A percentile compares a stretch with the other conserved stretches of the same genome.
phyloP scores from a whole-genome alignment of 2,113 vertebrate species.

The Seriola aureovittata region DNA sequence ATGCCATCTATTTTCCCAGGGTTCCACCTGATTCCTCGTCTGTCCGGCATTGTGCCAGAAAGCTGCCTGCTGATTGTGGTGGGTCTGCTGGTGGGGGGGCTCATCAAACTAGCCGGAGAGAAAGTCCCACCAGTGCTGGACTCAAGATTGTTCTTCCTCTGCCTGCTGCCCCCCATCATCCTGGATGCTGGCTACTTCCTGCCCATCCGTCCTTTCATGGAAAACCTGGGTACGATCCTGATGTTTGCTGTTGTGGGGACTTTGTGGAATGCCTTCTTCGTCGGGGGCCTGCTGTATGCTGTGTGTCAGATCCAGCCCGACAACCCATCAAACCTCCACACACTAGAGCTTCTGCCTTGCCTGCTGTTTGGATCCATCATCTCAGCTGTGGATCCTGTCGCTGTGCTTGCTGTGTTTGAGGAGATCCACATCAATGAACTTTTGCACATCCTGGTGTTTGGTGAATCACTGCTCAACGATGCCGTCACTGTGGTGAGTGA shows the following conservation, averaged over 20 bases:
- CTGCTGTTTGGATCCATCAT: slow-evolving; percentile 96
- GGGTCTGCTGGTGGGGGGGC: slow-evolving; percentile 93
- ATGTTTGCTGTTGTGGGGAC: slow-evolving; percentile 98
- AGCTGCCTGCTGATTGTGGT: slow-evolving; percentile 97
- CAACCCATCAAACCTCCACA: slow-evolving; percentile 62
- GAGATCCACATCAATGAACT: slow-evolving; percentile 99
- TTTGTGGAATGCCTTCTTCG: slow-evolving; percentile 96
- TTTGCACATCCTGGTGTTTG: slow-evolving; percentile 97
- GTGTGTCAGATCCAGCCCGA: slow-evolving; percentile 89
- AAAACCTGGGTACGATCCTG: slow-evolving; percentile 98
- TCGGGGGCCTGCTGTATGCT: slow-evolving; percentile 90
- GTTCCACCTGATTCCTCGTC: slow-evolving; percentile 93
- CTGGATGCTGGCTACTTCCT: slow-evolving; percentile 98
- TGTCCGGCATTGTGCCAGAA: slow-evolving; percentile 94
- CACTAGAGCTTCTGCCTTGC: slow-evolving; percentile 90
- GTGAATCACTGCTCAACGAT: slow-evolving; percentile 97
- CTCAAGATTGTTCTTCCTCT: slow-evolving; percentile 92
- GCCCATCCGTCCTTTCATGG: slow-evolving; percentile 94
- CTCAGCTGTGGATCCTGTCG: slow-evolving; percentile 97
- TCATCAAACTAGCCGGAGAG: slow-evolving; percentile 92
- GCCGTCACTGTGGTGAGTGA: slow-evolving; percentile 95
- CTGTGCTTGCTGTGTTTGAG: slow-evolving; percentile 97
- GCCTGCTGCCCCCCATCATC: slow-evolving; percentile 97
- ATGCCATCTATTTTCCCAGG: slow-evolving; percentile 80
- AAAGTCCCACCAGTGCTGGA: slow-evolving; percentile 87